phyloP scores from a whole-genome alignment of 2,888 invertebrate genomes.

The Eupithecia tripunctaria region DNA sequence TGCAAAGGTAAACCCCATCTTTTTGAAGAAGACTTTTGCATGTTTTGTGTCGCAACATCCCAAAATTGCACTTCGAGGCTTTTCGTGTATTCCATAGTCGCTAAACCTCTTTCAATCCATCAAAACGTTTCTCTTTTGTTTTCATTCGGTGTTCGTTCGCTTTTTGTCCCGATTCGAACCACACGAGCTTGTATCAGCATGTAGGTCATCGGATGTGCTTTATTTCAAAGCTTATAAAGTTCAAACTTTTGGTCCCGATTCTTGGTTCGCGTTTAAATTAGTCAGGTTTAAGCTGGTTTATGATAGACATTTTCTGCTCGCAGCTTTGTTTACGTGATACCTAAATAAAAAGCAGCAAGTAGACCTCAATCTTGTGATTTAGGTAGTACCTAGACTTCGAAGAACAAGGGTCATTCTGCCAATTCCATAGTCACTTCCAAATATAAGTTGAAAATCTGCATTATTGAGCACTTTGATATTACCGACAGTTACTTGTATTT shows the following conservation, averaged over 20 bases:
- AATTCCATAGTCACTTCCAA: background rate
- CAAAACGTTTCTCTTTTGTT: background rate
- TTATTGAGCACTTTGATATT: background rate
- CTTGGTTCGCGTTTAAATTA: background rate
- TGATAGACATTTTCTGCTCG: background rate
- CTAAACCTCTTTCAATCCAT: constrained; percentile 10
- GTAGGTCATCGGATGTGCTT: constrained; percentile 63
- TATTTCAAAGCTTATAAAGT: constrained; percentile 34
- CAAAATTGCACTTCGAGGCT: background rate
- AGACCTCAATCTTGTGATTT: no score
- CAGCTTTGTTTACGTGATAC: background rate
- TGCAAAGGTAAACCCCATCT: background rate
- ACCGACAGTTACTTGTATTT: background rate
- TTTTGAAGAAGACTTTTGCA: background rate
- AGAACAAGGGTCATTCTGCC: background rate
- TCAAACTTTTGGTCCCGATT: background rate
- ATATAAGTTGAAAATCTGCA: background rate
- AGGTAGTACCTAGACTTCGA: background rate
- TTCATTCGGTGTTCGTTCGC: background rate
- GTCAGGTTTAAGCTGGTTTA: background rate
- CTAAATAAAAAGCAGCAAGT: background rate
- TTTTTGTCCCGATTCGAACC: constrained; percentile 16
- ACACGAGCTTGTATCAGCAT: constrained; percentile 44
- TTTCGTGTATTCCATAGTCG: background rate
- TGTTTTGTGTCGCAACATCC: background rate